Evolutionary conservation across 2,888 invertebrate genomes (phyloP).

Genomic region (Synanthedon tipuliformis): DNA sequence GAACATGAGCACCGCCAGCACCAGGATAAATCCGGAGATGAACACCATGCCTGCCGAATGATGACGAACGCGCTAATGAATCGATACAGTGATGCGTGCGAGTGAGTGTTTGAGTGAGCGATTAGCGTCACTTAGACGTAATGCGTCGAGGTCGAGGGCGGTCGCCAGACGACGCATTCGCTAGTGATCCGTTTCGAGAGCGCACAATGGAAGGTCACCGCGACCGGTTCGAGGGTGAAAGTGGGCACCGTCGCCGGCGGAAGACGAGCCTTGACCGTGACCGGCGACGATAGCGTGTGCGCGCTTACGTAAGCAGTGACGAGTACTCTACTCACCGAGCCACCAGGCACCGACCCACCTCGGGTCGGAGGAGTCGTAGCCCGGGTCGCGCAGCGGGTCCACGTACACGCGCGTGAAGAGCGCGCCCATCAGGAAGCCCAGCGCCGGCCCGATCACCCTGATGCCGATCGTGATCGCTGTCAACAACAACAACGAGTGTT

Average conservation of each 20-base stretch:
- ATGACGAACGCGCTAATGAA: background rate
- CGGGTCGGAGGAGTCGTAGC: slow-evolving; percentile 82
- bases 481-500: slow-evolving; percentile 14
- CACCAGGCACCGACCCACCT: slow-evolving; percentile 98
- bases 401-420: slow-evolving; percentile 90
- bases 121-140: no score
- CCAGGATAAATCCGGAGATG: slow-evolving; percentile 84
- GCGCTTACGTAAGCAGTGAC: slow-evolving; percentile 46
- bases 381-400: slow-evolving; percentile 79
- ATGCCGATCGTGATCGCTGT: slow-evolving; percentile 92
- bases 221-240: slow-evolving; percentile 64
- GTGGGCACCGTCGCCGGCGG: slow-evolving; percentile 58
- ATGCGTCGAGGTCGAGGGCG: slow-evolving; percentile 50
- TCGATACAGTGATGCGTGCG: no score
- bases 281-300: slow-evolving; percentile 46
- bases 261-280: slow-evolving; percentile 67
- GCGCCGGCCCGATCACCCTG: slow-evolving; percentile 88
- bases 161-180: slow-evolving; percentile 41
- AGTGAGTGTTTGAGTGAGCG: no score
- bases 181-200: no score
- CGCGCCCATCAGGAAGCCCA: slow-evolving; percentile 90
- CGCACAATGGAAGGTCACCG: no score
- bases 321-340: slow-evolving; percentile 82
- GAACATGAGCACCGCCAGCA: slow-evolving; percentile 90
- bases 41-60: slow-evolving; percentile 77